Percentiles rank a stretch among this genome's conserved stretches.
These are phyloP conservation scores for Tetraneura akinire DNA, from an alignment of 1,140 invertebrate genomes.

Conservation along the genomic window DNA sequence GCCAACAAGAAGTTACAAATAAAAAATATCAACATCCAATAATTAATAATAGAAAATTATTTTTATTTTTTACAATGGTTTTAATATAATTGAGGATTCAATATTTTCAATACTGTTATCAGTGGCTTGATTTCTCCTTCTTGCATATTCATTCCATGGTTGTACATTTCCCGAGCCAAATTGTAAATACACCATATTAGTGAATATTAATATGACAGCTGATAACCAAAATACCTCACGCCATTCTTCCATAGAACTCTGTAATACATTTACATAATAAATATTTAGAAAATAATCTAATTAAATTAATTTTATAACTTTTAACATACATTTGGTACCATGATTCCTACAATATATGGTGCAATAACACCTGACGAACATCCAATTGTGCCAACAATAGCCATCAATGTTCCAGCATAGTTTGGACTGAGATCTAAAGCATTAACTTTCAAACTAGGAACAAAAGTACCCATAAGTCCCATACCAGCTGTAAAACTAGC, in stretches of 20 bases:
- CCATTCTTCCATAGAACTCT: slow-evolving; percentile 61
- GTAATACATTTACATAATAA: too few species aligned
- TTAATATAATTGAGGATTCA: not conserved
- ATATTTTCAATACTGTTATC: slow-evolving; percentile 1
- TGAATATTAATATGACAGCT: slow-evolving; percentile 59
- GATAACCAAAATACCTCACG: slow-evolving; percentile 63
- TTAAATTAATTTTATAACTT: too few species aligned
- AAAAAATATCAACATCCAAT: too few species aligned
- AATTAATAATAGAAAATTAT: not conserved
- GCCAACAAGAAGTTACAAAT: too few species aligned
- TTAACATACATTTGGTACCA: slow-evolving; percentile 71
- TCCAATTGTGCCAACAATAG: slow-evolving; percentile 80
- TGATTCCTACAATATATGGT: slow-evolving; percentile 74
- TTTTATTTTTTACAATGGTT: slow-evolving; percentile 38
- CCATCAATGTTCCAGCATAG: slow-evolving; percentile 79
- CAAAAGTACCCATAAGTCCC: slow-evolving; percentile 74
- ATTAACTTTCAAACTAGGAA: slow-evolving; percentile 77
- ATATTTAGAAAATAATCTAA: too few species aligned
- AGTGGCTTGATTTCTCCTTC: slow-evolving; percentile 9
- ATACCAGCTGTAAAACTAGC: slow-evolving; percentile 71
- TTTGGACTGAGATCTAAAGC: slow-evolving; percentile 81
- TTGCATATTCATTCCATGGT: slow-evolving; percentile 56
- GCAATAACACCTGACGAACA: slow-evolving; percentile 78
- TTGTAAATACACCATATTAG: slow-evolving; percentile 61
- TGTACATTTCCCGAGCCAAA: slow-evolving; percentile 58